These are phyloP conservation scores for Harpegnathos saltator DNA, from an alignment of 1,140 invertebrate species.

Conservation along the genomic window DNA sequence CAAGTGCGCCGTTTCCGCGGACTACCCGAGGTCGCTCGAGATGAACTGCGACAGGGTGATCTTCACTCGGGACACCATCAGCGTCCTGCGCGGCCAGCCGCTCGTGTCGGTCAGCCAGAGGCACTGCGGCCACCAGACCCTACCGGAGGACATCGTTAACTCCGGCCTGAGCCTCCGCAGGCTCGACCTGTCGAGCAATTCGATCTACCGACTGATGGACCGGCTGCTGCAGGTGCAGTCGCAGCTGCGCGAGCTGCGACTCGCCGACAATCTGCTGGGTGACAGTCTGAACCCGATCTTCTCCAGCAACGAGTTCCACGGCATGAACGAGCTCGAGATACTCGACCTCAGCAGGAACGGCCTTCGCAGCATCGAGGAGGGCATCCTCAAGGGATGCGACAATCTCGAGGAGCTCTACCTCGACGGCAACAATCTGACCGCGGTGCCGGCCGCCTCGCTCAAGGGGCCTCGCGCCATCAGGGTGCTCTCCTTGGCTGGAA, in stretches of 20 bases:
- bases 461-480: conserved; percentile 91
- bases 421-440: conserved; percentile 91
- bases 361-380: conserved; percentile 93
- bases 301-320: conserved; percentile 93
- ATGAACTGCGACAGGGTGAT: conserved; percentile 94
- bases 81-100: conserved; percentile 90
- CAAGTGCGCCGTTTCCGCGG: conserved; percentile 82
- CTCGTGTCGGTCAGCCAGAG: conserved; percentile 92
- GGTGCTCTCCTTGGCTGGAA: conserved; percentile 90
- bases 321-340: conserved; percentile 89
- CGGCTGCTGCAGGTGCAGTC: conserved; percentile 90
- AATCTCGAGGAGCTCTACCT: conserved; percentile 93
- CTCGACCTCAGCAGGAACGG: conserved; percentile 93
- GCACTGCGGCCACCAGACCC: conserved; percentile 91
- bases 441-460: conserved; percentile 91
- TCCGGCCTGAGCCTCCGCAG: conserved; percentile 89
- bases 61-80: conserved; percentile 91
- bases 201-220: conserved; percentile 92
- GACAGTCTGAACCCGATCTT: conserved; percentile 96
- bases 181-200: conserved; percentile 94
- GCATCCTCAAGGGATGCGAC: conserved; percentile 93
- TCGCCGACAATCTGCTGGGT: conserved; percentile 93
- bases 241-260: conserved; percentile 89
- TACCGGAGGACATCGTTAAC: conserved; percentile 87
- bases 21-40: conserved; percentile 83